A percentile compares a stretch with the other conserved stretches of the same genome.
Evolutionary conservation across 2,888 invertebrate species (phyloP).

Genomic region (Ochlodes sylvanus): DNA sequence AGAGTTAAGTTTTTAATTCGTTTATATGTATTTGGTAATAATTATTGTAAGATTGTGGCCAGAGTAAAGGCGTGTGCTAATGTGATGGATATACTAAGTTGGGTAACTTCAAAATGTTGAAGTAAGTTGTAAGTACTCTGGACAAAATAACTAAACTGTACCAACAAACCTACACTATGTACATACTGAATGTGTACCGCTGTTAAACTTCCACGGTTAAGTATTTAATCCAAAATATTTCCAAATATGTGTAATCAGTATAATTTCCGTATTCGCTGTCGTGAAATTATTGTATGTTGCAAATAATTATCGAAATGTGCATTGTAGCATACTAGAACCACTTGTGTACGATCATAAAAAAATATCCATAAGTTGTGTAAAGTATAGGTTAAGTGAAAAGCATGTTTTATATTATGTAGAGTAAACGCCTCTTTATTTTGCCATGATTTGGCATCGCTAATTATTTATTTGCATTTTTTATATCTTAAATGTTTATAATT

Average conservation of each 20-base stretch:
- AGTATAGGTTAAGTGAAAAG: constrained; percentile 80
- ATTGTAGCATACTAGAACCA: constrained; percentile 69
- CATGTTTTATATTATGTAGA: constrained; percentile 84
- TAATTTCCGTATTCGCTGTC: constrained; percentile 34
- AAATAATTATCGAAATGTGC: constrained; percentile 50
- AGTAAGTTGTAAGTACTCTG: constrained; percentile 15
- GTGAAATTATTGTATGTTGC: constrained; percentile 35
- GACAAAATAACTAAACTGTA: constrained; percentile 33
- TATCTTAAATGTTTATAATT: constrained; percentile 79
- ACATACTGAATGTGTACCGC: constrained; percentile 6
- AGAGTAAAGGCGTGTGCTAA: constrained; percentile 2
- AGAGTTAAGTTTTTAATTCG: constrained; percentile 63
- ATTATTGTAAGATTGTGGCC: constrained; percentile 8
- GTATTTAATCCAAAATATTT: constrained; percentile 41
- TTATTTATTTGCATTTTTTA: constrained; percentile 83
- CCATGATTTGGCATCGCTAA: constrained; percentile 73
- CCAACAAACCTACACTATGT: constrained; percentile 12
- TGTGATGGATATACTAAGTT: constrained; percentile 8
- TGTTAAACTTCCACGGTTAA: constrained; percentile 19
- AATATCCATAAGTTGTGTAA: constrained; percentile 71
- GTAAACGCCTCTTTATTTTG: constrained; percentile 77
- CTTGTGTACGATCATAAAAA: constrained; percentile 73
- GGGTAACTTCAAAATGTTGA: constrained; percentile 3
- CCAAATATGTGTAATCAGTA: constrained; percentile 42
- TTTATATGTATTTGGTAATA: constrained; percentile 31